Percentiles rank a stretch among this genome's conserved stretches.
Evolutionary conservation across 2,113 vertebrate genomes (phyloP).

Genomic region (Pteruthius melanotis): DNA sequence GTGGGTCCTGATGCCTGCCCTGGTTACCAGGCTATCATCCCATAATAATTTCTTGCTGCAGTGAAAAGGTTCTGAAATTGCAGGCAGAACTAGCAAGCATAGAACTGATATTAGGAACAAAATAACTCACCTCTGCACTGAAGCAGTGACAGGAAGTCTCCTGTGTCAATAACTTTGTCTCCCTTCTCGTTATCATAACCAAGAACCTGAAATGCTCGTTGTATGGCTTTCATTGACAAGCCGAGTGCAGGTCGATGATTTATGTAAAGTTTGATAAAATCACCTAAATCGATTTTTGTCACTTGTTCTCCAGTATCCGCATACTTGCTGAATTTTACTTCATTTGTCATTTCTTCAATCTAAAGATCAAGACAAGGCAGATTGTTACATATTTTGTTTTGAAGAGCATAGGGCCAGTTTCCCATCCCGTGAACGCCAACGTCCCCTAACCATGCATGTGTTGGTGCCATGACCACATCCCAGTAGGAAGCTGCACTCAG

Average conservation of each 20-base stretch:
- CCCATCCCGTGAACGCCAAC: fast-evolving
- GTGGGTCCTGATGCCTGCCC: background rate
- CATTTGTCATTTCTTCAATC: constrained; percentile 90
- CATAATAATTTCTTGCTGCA: background rate
- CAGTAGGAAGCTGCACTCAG: background rate
- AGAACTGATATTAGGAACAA: background rate
- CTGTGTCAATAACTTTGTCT: constrained; percentile 71
- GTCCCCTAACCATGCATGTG: fast-evolving
- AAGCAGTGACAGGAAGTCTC: constrained; percentile 80
- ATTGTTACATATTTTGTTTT: background rate
- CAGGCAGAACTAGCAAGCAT: background rate
- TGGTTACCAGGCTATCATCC: background rate
- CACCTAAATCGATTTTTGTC: constrained; percentile 80
- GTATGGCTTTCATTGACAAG: constrained; percentile 71
- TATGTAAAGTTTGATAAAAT: constrained; percentile 89
- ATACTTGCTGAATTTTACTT: constrained; percentile 87
- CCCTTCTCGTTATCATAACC: constrained; percentile 67
- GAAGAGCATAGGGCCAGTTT: background rate
- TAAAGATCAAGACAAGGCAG: constrained; percentile 44
- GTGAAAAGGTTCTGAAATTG: background rate
- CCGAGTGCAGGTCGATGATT: constrained; percentile 87
- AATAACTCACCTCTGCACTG: constrained; percentile 78
- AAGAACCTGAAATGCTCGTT: constrained; percentile 76
- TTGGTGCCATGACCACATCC: background rate
- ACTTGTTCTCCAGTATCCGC: constrained; percentile 82